Base-by-base conservation (phyloP, 2,797 vertebrate species). In the Hydrocynus forskahlii region DNA sequence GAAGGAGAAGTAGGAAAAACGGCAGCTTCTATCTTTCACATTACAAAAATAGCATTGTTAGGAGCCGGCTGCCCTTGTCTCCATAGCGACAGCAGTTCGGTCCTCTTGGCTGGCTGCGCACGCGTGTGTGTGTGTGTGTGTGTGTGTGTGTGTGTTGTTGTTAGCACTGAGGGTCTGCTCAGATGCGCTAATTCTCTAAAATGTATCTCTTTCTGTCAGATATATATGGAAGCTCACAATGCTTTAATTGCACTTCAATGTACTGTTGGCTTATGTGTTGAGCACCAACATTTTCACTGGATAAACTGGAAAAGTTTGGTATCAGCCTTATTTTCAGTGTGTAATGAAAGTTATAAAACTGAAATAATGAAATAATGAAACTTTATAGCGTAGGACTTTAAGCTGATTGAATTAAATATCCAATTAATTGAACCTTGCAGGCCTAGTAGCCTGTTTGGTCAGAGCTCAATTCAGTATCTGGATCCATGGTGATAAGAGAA, bases 11-110 rank as follows among this genome's bases (percentile, higher is more conserved):
- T 88, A 85, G 84, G 84, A 89, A 89, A 90, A 89, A 91, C 88
- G 88, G 91, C 88, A 91, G 91, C 90, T 93, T 90, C 93, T 94
- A 89, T 88, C 83, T 86, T 80, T 83, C 83, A 76, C 80, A 83
- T 89, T 94, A 92, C 93, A 93, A 94, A 95, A 95, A 95, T 95
- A 94, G 93, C 87, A 83, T 90, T 93, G 93, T 95, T 95, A 94
- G 94, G 91, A 85, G 81, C 92, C 88, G 90, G 93, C 89, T 93
- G 92, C 89, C 88, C 91, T 92, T 93, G 94, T 95, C 94, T 95
- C 94, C 94, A 95, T 95, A 93, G 94, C 90, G 89, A 95, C 86
- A 78, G 88, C 88, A 90, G 91, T 86, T 80, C 88, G 89, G 90
- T 92, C 90, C 91, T 93, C 88, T 91, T 91, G 88, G 90, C 90